These are phyloP conservation scores for Rhopalosiphum maidis DNA, from an alignment of 1,140 invertebrate species.

Conservation along the genomic window DNA sequence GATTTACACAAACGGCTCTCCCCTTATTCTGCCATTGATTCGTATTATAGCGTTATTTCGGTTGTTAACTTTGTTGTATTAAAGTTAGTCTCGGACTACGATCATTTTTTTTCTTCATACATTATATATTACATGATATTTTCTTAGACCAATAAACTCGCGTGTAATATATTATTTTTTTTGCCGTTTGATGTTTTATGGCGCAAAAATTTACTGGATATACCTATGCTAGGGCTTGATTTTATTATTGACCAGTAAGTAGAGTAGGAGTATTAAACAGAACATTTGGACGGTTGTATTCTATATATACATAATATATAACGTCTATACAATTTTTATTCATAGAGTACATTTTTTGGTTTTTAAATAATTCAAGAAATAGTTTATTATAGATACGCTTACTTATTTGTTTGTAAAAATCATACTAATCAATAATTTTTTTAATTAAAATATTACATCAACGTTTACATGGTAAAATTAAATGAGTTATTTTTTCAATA, in stretches of 20 bases:
- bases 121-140: background rate
- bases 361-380: background rate
- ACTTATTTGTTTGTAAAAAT: background rate
- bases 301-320: background rate
- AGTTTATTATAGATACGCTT: background rate
- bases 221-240: background rate
- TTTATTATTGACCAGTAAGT: background rate
- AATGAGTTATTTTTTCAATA: background rate
- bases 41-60: background rate
- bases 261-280: background rate
- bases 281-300: background rate
- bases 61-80: background rate
- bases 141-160: background rate
- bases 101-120: background rate
- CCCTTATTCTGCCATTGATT: background rate
- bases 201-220: background rate
- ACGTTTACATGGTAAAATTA: background rate
- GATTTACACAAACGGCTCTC: background rate
- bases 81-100: background rate
- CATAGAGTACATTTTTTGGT: background rate
- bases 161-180: background rate
- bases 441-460: too few species aligned
- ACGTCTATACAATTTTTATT: background rate
- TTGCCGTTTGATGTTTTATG: background rate
- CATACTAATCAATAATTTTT: too few species aligned